Percentiles rank a stretch among this genome's conserved stretches.
Evolutionary conservation across 2,797 vertebrate species (phyloP).

Genomic region (Sardinella longiceps): DNA sequence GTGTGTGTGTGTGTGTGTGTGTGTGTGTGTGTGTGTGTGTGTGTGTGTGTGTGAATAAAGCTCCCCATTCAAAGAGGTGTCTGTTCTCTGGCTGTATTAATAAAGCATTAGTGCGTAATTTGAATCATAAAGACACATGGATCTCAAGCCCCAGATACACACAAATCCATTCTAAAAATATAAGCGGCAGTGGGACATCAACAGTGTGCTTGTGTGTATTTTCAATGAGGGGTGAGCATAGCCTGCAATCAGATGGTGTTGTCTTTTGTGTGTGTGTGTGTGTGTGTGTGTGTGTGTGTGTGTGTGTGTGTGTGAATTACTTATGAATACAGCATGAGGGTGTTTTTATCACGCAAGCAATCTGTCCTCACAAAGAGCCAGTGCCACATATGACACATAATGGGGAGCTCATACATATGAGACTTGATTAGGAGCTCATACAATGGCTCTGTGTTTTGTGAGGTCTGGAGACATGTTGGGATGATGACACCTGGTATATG

Average conservation of each 20-base stretch:
- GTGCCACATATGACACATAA: background rate
- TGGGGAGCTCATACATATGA: background rate
- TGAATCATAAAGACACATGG: slow-evolving; percentile 9
- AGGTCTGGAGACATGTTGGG: slow-evolving; percentile 15
- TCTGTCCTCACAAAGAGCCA: background rate
- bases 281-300: too few relatives aligned
- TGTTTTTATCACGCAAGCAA: background rate
- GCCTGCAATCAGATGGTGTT: background rate
- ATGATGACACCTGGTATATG: slow-evolving; percentile 19
- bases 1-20: too few relatives aligned
- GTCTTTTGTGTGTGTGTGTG: background rate
- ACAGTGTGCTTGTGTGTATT: background rate
- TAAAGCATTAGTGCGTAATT: background rate
- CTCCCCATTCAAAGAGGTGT: background rate
- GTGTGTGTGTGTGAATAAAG: background rate
- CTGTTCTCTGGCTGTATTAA: background rate
- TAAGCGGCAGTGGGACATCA: background rate
- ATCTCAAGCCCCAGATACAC: background rate
- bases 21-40: too few relatives aligned
- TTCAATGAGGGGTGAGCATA: background rate
- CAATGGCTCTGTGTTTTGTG: slow-evolving; percentile 8
- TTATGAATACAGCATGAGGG: background rate
- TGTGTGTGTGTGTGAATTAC: too few relatives aligned
- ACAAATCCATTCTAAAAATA: slow-evolving; percentile 7
- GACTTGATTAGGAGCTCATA: background rate